Conservation (phyloP, 23 tunicate species). For the Aplidium turbinatum region DNA sequence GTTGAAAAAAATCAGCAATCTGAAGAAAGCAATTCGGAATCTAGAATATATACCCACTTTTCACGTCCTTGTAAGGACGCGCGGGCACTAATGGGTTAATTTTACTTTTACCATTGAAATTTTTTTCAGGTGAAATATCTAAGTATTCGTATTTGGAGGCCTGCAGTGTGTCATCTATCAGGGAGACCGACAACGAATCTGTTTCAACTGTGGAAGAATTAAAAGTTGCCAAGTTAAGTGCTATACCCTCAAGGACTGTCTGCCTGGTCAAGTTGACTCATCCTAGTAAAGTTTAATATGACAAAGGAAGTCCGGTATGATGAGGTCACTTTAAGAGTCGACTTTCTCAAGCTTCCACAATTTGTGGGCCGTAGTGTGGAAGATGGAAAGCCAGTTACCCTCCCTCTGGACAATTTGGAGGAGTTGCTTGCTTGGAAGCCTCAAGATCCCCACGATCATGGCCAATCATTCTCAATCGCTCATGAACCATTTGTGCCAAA, state of each 20-base stretch:
- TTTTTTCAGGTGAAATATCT: conserved; percentile 30
- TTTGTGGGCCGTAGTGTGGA: conserved; percentile 76
- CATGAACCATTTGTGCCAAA: conserved; percentile 52
- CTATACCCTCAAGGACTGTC: background rate
- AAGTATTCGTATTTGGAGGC: conserved; percentile 13
- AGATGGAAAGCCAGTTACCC: conserved; percentile 58
- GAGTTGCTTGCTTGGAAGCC: conserved; percentile 67
- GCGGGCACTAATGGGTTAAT: no score
- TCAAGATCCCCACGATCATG: conserved; percentile 53
- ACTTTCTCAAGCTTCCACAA: conserved; percentile 14
- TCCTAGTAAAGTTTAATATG: no score
- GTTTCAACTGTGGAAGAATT: conserved; percentile 38
- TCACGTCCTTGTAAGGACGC: no score
- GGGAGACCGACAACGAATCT: no score
- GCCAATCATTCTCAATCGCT: conserved; percentile 67
- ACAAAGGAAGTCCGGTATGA: background rate
- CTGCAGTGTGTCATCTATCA: background rate
- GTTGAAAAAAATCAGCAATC: no score
- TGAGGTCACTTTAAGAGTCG: conserved; percentile 33
- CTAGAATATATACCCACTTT: no score
- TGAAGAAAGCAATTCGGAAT: no score
- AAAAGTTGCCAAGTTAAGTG: conserved; percentile 10
- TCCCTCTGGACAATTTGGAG: conserved; percentile 60
- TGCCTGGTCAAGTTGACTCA: background rate
- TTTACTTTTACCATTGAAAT: no score